Conservation (phyloP, 2,113 vertebrate genomes). For the Octodon degus region DNA sequence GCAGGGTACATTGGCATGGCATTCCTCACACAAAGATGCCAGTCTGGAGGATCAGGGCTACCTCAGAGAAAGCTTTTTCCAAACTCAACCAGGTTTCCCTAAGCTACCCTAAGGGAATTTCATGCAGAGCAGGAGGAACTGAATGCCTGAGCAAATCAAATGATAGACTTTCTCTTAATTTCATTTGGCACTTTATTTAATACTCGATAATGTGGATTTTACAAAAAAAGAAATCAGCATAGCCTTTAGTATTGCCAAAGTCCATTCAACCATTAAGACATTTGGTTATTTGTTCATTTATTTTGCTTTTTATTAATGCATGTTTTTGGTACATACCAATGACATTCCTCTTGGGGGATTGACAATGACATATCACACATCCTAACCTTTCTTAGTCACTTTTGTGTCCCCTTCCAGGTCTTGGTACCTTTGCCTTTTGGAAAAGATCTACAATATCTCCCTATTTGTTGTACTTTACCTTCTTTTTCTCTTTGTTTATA, state of each 20-base stretch:
- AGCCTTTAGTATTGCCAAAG: neutral
- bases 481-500: neutral
- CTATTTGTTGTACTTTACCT: neutral
- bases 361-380: neutral
- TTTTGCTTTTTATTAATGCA: neutral
- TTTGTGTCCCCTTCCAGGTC: neutral
- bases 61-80: neutral
- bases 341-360: neutral
- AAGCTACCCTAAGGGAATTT: neutral
- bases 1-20: neutral
- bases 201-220: neutral
- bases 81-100: neutral
- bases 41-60: neutral
- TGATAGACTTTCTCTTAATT: neutral
- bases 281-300: conserved; percentile 13
- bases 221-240: neutral
- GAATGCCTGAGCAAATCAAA: conserved; percentile 11
- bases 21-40: neutral
- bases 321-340: neutral
- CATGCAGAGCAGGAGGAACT: neutral
- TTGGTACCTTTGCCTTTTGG: neutral
- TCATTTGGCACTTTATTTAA: conserved; percentile 18
- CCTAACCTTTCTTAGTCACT: neutral
- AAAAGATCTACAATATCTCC: neutral
- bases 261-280: neutral